Evolutionary conservation across 1,140 invertebrate species (phyloP).

Genomic region (Thaumatotibia leucotreta): DNA sequence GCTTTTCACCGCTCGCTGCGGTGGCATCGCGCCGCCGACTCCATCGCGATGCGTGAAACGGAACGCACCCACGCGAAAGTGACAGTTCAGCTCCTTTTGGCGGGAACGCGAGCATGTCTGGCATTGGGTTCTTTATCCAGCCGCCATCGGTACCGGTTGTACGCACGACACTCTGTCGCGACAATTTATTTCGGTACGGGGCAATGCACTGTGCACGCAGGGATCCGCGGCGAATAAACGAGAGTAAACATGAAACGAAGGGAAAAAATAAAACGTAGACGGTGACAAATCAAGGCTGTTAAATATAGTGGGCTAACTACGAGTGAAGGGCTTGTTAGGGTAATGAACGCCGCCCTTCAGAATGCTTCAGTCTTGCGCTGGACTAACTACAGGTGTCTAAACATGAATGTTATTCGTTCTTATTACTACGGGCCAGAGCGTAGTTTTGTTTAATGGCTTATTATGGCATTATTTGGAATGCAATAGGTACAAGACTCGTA

Average conservation of each 20-base stretch:
- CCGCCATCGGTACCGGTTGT: slow-evolving; percentile 55
- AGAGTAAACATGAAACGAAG: slow-evolving; percentile 55
- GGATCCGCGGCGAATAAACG: slow-evolving; percentile 43
- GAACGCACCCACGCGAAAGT: slow-evolving; percentile 34
- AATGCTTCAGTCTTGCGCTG: slow-evolving; percentile 4
- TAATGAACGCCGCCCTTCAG: slow-evolving; percentile 19
- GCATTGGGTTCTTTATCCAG: slow-evolving; percentile 32
- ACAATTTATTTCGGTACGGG: slow-evolving; percentile 73
- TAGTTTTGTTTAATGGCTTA: background rate
- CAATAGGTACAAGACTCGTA: background rate
- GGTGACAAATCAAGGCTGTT: slow-evolving; percentile 49
- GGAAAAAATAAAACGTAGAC: slow-evolving; percentile 39
- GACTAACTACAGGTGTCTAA: background rate
- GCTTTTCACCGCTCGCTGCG: slow-evolving; percentile 25
- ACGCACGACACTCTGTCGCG: slow-evolving; percentile 51
- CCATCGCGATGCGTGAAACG: slow-evolving; percentile 14
- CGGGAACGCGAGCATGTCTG: slow-evolving; percentile 30
- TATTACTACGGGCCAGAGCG: background rate
- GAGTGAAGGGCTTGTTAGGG: slow-evolving; percentile 21
- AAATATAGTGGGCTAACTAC: slow-evolving; percentile 33
- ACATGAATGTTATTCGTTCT: background rate
- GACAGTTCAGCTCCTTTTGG: slow-evolving; percentile 46
- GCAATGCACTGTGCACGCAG: slow-evolving; percentile 68
- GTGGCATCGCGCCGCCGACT: background rate
- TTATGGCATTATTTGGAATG: background rate